phyloP scores from a whole-genome alignment of 2,113 vertebrate species.

The Pluvianellus socialis region DNA sequence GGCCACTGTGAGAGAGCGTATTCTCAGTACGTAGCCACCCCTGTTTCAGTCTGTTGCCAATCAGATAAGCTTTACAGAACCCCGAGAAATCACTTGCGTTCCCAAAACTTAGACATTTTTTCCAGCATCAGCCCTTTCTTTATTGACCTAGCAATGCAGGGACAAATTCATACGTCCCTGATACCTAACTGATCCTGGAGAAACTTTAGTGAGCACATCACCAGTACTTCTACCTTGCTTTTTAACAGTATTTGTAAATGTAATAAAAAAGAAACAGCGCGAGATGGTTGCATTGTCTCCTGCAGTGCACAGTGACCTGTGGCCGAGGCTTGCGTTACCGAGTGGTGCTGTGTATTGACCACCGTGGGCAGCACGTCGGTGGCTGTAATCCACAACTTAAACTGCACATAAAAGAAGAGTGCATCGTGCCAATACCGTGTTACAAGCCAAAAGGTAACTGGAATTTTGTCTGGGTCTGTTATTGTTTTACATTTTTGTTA shows the following conservation, averaged over 20 bases:
- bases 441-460: slow-evolving; percentile 87
- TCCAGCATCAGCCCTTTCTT: background rate
- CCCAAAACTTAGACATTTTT: background rate
- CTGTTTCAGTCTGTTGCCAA: background rate
- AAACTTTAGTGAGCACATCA: rapidly evolving
- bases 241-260: background rate
- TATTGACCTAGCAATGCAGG: background rate
- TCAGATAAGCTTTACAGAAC: background rate
- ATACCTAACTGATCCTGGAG: background rate
- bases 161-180: rapidly evolving
- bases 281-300: background rate
- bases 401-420: slow-evolving; percentile 92
- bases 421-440: slow-evolving; percentile 85
- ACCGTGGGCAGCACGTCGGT: slow-evolving; percentile 87
- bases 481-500: slow-evolving; percentile 9
- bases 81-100: background rate
- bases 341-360: slow-evolving; percentile 91
- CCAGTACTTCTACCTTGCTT: background rate
- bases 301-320: slow-evolving; percentile 92
- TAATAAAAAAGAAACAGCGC: background rate
- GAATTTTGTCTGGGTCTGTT: background rate
- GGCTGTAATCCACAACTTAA: slow-evolving; percentile 87
- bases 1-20: background rate
- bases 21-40: background rate
- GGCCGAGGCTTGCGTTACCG: slow-evolving; percentile 89